A percentile compares a stretch with the other conserved stretches of the same genome.
Conservation (phyloP, 2,797 vertebrate species). For the Acanthopagrus latus region DNA sequence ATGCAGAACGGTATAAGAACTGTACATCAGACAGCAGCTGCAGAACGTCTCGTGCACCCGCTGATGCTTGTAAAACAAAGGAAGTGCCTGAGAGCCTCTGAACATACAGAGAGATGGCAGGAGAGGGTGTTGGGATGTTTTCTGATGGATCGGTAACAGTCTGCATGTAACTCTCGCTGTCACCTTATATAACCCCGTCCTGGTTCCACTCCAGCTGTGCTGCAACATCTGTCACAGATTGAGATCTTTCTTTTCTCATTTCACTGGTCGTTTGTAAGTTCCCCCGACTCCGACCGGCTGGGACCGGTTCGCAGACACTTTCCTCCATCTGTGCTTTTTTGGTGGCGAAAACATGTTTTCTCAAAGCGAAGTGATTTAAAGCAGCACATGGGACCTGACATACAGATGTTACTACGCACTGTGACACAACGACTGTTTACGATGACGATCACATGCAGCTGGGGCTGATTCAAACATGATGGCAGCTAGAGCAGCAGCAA, state of each 20-base stretch:
- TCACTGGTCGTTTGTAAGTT: neutral
- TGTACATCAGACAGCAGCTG: constrained; percentile 43
- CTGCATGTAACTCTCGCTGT: neutral
- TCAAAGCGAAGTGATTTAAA: neutral
- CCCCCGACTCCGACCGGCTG: neutral
- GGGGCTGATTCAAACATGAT: neutral
- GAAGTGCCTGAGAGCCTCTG: constrained; percentile 46
- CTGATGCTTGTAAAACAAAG: constrained; percentile 41
- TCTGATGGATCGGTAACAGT: neutral
- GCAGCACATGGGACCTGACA: neutral
- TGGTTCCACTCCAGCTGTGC: constrained; percentile 10
- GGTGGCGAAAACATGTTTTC: constrained; percentile 4
- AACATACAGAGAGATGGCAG: neutral
- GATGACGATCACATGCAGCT: neutral
- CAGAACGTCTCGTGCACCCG: neutral
- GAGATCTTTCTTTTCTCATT: constrained; percentile 2
- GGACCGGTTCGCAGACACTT: neutral
- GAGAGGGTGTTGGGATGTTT: neutral
- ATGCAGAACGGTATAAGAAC: neutral
- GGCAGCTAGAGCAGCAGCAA: neutral
- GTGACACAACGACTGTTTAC: neutral
- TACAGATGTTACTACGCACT: neutral
- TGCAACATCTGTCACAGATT: constrained; percentile 29
- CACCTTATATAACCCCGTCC: constrained; percentile 11
- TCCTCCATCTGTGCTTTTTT: neutral